Evolutionary conservation across 2,797 vertebrate genomes (phyloP), one percentile per base, ranked within the genome.

Genomic region (Knipowitschia caucasica): DNA sequence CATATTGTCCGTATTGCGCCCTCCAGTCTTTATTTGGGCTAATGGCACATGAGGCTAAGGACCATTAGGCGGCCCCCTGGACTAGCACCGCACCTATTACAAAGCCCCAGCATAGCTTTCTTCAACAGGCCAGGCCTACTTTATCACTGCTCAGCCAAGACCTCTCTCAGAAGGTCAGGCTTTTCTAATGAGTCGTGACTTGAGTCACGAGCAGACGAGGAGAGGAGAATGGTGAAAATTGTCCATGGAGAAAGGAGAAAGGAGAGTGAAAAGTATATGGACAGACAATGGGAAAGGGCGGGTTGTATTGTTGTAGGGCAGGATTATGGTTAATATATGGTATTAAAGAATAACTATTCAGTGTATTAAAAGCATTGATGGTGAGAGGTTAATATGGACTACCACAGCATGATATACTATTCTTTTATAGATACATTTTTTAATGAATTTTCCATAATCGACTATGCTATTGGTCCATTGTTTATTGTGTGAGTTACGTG

Each of bases 181-280:
- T 83, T 80, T 82, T 77, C 87, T 88, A 89, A 90, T 89, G 86
- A 83, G 71, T 85, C 78, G 72, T 89, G 85, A 87, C 87, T 85
- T 73, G 75, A 84, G 86, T 86, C 79, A 78, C 81, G 78, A 85
- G 75, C 69, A 80, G 74, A 57, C 61, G 54, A 73, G 59, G 63
- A 64, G 76, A 61, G 79, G 71, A 56, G 64, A 81, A 80, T 63
- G 71, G 73, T 60, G 42, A 67, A 79, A 81, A 84, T 67, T 81
- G 74, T 77, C 66, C 56, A 68, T 60, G 71, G 60, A 73, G 63
- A 71, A 59, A 74, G 59, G 63, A 60, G 65, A 47, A 36, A 71
- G 68, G 76, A 54, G 38, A 58, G 81, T 72, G 67, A 77, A 75
- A 84, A 72, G 66, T 50, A 7, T 30, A 61, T 70, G 53, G 42